Conservation (phyloP, 1,140 invertebrate genomes). For the Orius laevigatus region DNA sequence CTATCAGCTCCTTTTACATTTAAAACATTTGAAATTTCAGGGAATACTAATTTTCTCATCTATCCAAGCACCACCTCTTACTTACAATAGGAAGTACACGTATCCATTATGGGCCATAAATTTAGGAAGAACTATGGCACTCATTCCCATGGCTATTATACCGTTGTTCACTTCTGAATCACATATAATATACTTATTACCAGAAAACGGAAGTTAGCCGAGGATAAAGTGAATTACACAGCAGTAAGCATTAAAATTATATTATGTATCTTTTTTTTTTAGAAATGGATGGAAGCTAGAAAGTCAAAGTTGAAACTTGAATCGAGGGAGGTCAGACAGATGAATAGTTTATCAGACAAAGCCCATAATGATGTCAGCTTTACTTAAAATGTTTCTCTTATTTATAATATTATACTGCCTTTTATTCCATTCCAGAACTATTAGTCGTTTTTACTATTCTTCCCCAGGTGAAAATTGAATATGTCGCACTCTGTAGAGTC, state of each 20-base stretch:
- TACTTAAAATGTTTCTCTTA: too few relatives aligned
- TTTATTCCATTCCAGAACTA: too few relatives aligned
- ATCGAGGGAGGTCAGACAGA: too few relatives aligned
- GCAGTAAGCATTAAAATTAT: not conserved
- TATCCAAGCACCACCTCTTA: conserved; percentile 44
- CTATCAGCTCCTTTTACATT: conserved; percentile 7
- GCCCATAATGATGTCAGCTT: too few relatives aligned
- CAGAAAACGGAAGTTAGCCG: conserved; percentile 24
- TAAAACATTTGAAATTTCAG: conserved; percentile 29
- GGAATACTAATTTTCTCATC: conserved; percentile 53
- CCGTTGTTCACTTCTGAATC: conserved; percentile 47
- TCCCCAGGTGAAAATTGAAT: too few relatives aligned
- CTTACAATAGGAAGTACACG: conserved; percentile 43
- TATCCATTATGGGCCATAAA: conserved; percentile 59
- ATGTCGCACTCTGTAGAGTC: too few relatives aligned
- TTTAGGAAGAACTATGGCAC: conserved; percentile 50
- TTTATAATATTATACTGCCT: too few relatives aligned
- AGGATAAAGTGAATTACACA: conserved; percentile 10
- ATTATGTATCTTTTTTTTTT: too few relatives aligned
- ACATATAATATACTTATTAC: conserved; percentile 37
- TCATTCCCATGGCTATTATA: conserved; percentile 60
- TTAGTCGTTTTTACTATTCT: too few relatives aligned
- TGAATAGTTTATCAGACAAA: too few relatives aligned
- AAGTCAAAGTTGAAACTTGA: too few relatives aligned
- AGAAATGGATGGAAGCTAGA: too few relatives aligned